Conservation (phyloP, 2,113 vertebrate species). For the Boleophthalmus pectinirostris region DNA sequence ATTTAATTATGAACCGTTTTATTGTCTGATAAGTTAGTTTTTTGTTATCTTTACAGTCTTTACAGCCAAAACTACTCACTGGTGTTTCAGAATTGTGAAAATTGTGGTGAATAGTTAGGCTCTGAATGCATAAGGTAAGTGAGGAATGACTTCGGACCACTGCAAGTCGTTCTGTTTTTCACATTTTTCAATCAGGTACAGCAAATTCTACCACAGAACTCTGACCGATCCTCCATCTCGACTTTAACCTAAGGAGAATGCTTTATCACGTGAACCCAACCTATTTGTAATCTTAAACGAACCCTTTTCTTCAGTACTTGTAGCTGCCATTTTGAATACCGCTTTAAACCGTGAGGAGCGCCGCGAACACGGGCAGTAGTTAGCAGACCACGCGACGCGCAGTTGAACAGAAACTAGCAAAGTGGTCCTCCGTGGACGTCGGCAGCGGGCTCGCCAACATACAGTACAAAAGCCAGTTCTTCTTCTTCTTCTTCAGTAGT, state of each 20-base stretch:
- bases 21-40: too few species aligned
- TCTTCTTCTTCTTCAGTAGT: neutral
- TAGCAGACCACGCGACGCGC: neutral
- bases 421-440: neutral
- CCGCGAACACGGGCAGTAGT: neutral
- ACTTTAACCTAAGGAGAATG: neutral
- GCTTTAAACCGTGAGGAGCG: neutral
- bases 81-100: too few species aligned
- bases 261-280: too few species aligned
- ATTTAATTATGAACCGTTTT: too few species aligned
- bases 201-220: neutral
- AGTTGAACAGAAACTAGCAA: neutral
- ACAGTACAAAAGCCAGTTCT: neutral
- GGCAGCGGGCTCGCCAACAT: neutral
- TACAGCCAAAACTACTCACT: too few species aligned
- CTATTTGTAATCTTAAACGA: neutral
- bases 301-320: neutral
- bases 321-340: neutral
- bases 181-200: too few species aligned
- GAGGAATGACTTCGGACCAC: too few species aligned
- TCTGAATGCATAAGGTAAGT: too few species aligned
- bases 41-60: too few species aligned
- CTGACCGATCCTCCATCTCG: neutral
- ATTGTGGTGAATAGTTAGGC: too few species aligned
- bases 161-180: too few species aligned